Base-by-base conservation (phyloP, 1,140 invertebrate genomes). In the Proales similis region DNA sequence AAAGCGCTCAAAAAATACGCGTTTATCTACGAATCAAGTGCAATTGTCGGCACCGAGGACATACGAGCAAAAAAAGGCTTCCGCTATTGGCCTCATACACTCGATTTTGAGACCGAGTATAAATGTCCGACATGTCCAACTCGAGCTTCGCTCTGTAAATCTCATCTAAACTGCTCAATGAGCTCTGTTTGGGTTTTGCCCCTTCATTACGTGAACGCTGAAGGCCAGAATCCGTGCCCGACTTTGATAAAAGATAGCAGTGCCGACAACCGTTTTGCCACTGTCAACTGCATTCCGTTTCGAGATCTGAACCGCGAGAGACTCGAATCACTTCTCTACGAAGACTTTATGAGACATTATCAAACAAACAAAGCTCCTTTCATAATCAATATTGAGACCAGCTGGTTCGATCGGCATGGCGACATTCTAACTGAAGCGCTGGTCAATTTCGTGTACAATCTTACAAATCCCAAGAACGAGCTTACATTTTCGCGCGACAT, bases 21-120 rank as follows among this genome's bases (percentile, higher is more conserved):
- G 14, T 61, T 61, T 24, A 45, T 36, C 36, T 61, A 61, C 26
- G 57, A 61, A 19, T 61, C 57, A 7, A 46, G 42, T 19, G 39
- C 45, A n/a, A 42, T 57, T n/a, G 19, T 57, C 2, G 11, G 12
- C 9, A 14, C 51, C 4, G 51, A 57, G 6, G 51, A 57, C 11
- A 42, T 57, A 7, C 39, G 22, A 20, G 17, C 14, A 22, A 36
- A 57, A 14, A 42, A 57, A 29, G 51, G 51, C 17, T 26, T 57
- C 11, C 36, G 51, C 20, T 43, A 42, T 14, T 57, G 51, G 51
- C 51, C 51, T 3, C 51, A 57, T 26, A 57, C 51, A 14, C n/a
- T 57, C 17, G 51, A 57, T 20, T 57, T 57, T 42, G 36, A 36
- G 1, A 14, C 51, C 5, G 45, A 57, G 17, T 57, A 57, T 14